Percentiles rank a stretch among this genome's conserved stretches.
Conservation (phyloP, 2,797 vertebrate genomes). For the Sebastes steindachneri region DNA sequence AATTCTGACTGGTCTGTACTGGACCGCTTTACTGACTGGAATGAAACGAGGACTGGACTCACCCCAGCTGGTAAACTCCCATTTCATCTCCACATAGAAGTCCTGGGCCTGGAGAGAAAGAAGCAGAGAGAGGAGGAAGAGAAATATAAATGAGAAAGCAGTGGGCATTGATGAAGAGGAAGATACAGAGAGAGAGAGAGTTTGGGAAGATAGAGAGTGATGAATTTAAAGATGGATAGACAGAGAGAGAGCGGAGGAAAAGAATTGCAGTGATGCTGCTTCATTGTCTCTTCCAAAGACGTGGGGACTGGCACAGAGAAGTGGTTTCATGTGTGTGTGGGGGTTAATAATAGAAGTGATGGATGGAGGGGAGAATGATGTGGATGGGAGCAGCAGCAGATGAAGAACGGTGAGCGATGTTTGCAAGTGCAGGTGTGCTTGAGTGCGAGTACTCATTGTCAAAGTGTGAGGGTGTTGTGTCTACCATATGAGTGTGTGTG, state of each 20-base stretch:
- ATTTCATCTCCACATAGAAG: conserved; percentile 99
- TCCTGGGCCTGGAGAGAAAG: conserved; percentile 89
- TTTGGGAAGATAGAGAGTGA: conserved; percentile 6
- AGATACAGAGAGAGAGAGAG: neutral
- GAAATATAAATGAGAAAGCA: conserved; percentile 10
- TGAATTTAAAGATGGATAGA: conserved; percentile 26
- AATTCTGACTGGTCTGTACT: conserved; percentile 15
- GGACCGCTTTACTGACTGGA: conserved; percentile 10
- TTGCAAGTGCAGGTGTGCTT: conserved; percentile 15
- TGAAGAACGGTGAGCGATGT: conserved; percentile 23
- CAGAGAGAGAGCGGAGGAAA: neutral
- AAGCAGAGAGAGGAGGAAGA: conserved; percentile 5
- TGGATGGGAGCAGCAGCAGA: conserved; percentile 34
- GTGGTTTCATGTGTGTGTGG: neutral
- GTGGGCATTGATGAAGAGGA: conserved; percentile 11
- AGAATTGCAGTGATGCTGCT: conserved; percentile 9
- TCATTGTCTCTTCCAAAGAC: conserved; percentile 25
- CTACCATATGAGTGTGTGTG: neutral
- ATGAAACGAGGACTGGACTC: conserved; percentile 66
- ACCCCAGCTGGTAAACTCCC: conserved; percentile 99
- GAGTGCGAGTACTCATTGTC: conserved; percentile 18
- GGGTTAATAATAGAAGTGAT: conserved; percentile 51
- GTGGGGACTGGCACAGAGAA: conserved; percentile 27
- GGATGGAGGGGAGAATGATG: conserved; percentile 36
- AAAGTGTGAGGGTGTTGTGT: conserved; percentile 45